Percentiles rank a stretch among this genome's conserved stretches.
Conservation (phyloP, 2,797 vertebrate genomes). For the Peromyscus aztecus region DNA sequence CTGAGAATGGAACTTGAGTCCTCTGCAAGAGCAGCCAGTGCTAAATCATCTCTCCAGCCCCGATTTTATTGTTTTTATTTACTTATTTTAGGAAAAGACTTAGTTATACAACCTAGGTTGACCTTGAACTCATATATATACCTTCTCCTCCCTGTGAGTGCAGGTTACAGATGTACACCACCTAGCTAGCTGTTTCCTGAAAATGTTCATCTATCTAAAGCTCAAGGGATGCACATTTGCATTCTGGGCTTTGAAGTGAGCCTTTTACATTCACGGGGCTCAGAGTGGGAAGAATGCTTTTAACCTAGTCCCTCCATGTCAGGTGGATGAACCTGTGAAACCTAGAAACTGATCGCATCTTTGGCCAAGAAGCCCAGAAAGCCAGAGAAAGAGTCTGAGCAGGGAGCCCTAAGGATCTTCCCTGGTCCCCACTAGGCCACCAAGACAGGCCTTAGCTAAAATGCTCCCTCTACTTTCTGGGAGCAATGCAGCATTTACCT, state of each 20-base stretch:
- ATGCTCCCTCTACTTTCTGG: neutral
- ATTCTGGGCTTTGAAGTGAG: neutral
- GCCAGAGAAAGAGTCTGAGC: fast-evolving
- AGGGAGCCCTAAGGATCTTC: neutral
- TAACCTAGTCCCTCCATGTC: fast-evolving
- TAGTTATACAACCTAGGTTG: neutral
- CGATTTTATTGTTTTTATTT: neutral
- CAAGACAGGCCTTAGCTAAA: neutral
- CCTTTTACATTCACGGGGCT: fast-evolving
- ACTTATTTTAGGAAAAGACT: neutral
- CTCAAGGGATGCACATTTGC: fast-evolving
- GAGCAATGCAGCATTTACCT: neutral
- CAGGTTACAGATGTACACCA: neutral
- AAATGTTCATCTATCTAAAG: neutral
- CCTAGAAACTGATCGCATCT: fast-evolving
- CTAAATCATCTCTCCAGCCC: neutral
- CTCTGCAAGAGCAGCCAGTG: neutral
- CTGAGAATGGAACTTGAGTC: neutral
- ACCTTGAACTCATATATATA: neutral
- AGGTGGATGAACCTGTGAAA: fast-evolving
- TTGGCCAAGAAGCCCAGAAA: neutral
- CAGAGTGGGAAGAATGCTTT: fast-evolving
- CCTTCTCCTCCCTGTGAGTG: neutral
- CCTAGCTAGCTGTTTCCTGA: too few relatives aligned
- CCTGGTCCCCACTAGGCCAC: fast-evolving